Conservation (phyloP, 1,140 invertebrate species). For the Dreissena polymorpha region DNA sequence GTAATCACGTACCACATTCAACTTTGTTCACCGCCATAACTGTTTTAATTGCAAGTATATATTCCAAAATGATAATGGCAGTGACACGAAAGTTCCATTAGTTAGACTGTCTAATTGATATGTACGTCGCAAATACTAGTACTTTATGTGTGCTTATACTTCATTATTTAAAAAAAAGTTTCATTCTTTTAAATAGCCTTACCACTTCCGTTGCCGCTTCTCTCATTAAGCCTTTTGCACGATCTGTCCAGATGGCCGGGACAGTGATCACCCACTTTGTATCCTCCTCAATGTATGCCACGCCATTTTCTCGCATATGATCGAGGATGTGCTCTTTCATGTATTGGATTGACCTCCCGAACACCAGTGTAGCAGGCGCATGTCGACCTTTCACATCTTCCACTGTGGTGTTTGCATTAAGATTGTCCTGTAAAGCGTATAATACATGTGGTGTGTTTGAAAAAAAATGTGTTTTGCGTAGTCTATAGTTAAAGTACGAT, state of each 20-base stretch:
- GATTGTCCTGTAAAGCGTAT: conserved; percentile 7
- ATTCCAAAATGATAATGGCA: no score
- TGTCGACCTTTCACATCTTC: conserved; percentile 30
- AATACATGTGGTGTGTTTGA: background rate
- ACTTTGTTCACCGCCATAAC: no score
- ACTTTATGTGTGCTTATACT: no score
- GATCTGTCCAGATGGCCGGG: conserved; percentile 50
- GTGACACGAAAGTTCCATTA: no score
- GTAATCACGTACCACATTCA: no score
- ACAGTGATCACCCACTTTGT: conserved; percentile 51
- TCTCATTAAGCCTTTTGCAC: conserved; percentile 48
- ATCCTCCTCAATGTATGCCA: conserved; percentile 13
- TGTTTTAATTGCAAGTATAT: no score
- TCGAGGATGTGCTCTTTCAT: conserved; percentile 43
- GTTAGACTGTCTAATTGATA: no score
- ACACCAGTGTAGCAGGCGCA: conserved; percentile 28
- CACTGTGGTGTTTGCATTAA: conserved; percentile 3
- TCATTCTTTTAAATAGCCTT: background rate
- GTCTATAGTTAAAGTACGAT: background rate
- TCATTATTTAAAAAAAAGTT: no score
- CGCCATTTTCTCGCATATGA: conserved; percentile 1
- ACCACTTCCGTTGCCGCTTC: conserved; percentile 31
- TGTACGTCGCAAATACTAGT: no score
- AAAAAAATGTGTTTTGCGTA: background rate
- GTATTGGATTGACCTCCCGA: conserved; percentile 32